A percentile compares a stretch with the other conserved stretches of the same genome.
Evolutionary conservation across 2,797 vertebrate genomes (phyloP).

Genomic region (Intellagama lesueurii): DNA sequence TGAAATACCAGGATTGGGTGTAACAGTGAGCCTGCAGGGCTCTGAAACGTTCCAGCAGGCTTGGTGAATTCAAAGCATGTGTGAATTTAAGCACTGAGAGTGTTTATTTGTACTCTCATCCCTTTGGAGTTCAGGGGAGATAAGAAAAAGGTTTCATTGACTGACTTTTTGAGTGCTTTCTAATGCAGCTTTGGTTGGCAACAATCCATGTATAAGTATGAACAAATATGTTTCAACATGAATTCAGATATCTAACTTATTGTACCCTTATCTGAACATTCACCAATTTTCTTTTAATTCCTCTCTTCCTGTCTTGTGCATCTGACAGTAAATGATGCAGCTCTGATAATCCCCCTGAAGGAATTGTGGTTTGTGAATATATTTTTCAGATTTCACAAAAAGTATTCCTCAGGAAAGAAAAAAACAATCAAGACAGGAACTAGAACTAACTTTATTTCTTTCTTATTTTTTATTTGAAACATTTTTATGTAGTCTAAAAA

Average conservation of each 20-base stretch:
- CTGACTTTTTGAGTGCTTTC: conserved; percentile 10
- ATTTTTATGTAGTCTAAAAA: too few species aligned
- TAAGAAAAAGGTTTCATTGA: neutral
- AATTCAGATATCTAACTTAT: neutral
- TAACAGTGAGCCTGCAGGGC: conserved; percentile 13
- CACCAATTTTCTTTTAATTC: neutral
- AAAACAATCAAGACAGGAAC: too few species aligned
- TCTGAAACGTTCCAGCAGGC: neutral
- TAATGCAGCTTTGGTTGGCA: neutral
- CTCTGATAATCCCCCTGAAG: neutral
- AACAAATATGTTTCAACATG: neutral
- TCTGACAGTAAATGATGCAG: neutral
- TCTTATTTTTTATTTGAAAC: too few species aligned
- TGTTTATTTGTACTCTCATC: neutral
- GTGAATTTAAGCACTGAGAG: conserved; percentile 9
- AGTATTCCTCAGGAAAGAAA: too few species aligned
- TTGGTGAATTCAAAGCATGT: conserved; percentile 34
- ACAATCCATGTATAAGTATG: neutral
- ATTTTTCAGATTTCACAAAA: neutral
- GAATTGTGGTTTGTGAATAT: neutral
- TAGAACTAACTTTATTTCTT: too few species aligned
- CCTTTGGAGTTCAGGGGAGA: neutral
- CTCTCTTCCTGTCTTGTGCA: neutral
- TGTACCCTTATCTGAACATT: neutral
- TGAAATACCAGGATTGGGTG: conserved; percentile 40